A percentile compares a stretch with the other conserved stretches of the same genome.
These are phyloP conservation scores for Sinotaia quadrata DNA, from an alignment of 2,888 invertebrate genomes.

Conservation along the genomic window DNA sequence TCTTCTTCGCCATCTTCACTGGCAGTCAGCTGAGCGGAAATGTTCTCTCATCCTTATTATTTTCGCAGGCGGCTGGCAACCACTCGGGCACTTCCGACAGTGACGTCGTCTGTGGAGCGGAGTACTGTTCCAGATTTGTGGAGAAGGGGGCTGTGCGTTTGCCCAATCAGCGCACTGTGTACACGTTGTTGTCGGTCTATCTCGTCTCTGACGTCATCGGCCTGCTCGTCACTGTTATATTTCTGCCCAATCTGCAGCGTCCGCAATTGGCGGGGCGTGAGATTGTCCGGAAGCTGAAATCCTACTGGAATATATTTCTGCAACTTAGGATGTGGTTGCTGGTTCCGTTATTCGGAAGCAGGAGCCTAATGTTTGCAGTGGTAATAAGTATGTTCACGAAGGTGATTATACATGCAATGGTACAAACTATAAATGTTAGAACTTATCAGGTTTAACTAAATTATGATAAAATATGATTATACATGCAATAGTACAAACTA, in stretches of 20 bases:
- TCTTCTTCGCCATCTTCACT: constrained; percentile 59
- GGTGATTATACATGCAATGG: too few relatives aligned
- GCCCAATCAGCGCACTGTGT: constrained; percentile 4
- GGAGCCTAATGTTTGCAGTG: constrained; percentile 15
- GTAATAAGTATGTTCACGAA: constrained; percentile 17
- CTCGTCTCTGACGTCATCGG: constrained; percentile 13
- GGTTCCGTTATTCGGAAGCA: constrained; percentile 17
- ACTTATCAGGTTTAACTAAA: too few relatives aligned
- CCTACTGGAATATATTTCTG: background rate
- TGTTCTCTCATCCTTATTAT: constrained; percentile 58
- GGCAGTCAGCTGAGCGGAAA: constrained; percentile 62
- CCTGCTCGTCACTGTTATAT: constrained; percentile 9
- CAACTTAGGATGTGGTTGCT: constrained; percentile 15
- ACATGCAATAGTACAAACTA: too few relatives aligned
- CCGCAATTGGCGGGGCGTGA: constrained; percentile 3
- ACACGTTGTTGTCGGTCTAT: background rate
- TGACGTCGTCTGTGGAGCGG: background rate
- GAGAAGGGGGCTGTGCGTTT: background rate
- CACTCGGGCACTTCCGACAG: background rate
- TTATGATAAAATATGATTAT: too few relatives aligned
- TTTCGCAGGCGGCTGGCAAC: constrained; percentile 43
- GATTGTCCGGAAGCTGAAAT: constrained; percentile 17
- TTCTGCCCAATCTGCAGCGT: constrained; percentile 14
- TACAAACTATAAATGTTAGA: too few relatives aligned
- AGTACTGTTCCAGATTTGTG: background rate